Percentiles rank a stretch among this genome's conserved stretches.
phyloP scores from a whole-genome alignment of 2,888 invertebrate species.

The Hyles lineata region DNA sequence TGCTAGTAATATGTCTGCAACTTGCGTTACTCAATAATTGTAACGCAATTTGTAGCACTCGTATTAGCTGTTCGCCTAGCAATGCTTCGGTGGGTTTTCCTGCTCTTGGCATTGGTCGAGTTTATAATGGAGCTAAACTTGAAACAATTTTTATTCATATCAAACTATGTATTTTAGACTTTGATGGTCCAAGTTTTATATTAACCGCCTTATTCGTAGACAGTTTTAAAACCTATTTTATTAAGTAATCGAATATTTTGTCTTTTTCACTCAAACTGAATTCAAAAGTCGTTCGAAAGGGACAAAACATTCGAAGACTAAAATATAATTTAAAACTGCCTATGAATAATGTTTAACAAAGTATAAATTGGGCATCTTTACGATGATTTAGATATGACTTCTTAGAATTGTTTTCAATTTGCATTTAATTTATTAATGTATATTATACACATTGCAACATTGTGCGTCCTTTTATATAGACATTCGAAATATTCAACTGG shows the following conservation, averaged over 20 bases:
- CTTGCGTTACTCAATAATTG: conserved; percentile 30
- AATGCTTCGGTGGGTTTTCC: conserved; percentile 50
- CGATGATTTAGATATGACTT: not conserved
- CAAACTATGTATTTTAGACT: not conserved
- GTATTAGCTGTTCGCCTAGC: conserved; percentile 38
- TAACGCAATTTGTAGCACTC: conserved; percentile 44
- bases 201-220: too few species aligned
- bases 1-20: not conserved
- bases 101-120: conserved; percentile 56
- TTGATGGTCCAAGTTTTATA: too few species aligned
- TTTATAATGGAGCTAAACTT: conserved; percentile 34
- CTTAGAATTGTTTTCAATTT: not conserved
- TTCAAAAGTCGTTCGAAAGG: too few species aligned
- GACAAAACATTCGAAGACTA: too few species aligned
- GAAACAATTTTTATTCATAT: not conserved
- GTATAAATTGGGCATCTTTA: too few species aligned
- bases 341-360: too few species aligned
- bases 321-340: too few species aligned
- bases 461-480: not conserved
- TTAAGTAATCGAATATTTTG: too few species aligned
- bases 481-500: not conserved
- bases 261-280: too few species aligned
- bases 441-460: too few species aligned
- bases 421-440: too few species aligned
- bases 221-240: too few species aligned